phyloP scores from a whole-genome alignment of 2,888 invertebrate genomes.

The Diplolepis rosae region DNA sequence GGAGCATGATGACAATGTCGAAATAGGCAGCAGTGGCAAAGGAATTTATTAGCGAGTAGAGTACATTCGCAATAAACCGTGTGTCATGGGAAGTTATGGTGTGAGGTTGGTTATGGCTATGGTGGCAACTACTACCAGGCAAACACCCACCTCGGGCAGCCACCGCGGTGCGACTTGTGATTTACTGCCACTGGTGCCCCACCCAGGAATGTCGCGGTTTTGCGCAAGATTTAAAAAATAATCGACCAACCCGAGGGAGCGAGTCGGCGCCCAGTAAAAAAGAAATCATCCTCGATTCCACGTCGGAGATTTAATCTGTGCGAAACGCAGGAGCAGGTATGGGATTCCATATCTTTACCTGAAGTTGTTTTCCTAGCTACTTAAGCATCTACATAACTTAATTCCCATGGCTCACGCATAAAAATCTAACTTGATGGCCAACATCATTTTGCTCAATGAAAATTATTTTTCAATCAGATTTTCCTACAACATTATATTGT shows the following conservation, averaged over 20 bases:
- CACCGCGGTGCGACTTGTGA: slow-evolving; percentile 50
- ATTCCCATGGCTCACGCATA: slow-evolving; percentile 24
- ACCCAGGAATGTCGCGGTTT: slow-evolving; percentile 72
- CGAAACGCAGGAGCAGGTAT: slow-evolving; percentile 31
- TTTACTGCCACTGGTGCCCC: slow-evolving; percentile 63
- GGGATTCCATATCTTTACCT: slow-evolving; percentile 23
- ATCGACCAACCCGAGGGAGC: slow-evolving; percentile 55
- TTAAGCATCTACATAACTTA: slow-evolving; percentile 27
- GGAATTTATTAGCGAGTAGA: slow-evolving; percentile 69
- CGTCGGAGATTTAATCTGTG: slow-evolving; percentile 53
- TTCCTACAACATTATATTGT: background rate
- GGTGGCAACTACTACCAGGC: slow-evolving; percentile 64
- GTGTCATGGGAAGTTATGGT: slow-evolving; percentile 64
- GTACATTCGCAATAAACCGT: slow-evolving; percentile 71
- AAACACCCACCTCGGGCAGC: slow-evolving; percentile 60
- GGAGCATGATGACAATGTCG: slow-evolving; percentile 58
- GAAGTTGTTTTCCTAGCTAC: background rate
- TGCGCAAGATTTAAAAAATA: slow-evolving; percentile 67
- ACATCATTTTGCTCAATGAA: background rate
- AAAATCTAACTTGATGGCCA: slow-evolving; percentile 18
- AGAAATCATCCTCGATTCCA: slow-evolving; percentile 46
- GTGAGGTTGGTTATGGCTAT: slow-evolving; percentile 67
- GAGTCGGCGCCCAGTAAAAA: slow-evolving; percentile 39
- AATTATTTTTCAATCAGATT: background rate
- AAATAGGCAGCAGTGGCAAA: slow-evolving; percentile 54